Percentiles rank a stretch among this genome's conserved stretches.
phyloP scores from a whole-genome alignment of 2,113 vertebrate genomes.

The Catharus fuscescens region DNA sequence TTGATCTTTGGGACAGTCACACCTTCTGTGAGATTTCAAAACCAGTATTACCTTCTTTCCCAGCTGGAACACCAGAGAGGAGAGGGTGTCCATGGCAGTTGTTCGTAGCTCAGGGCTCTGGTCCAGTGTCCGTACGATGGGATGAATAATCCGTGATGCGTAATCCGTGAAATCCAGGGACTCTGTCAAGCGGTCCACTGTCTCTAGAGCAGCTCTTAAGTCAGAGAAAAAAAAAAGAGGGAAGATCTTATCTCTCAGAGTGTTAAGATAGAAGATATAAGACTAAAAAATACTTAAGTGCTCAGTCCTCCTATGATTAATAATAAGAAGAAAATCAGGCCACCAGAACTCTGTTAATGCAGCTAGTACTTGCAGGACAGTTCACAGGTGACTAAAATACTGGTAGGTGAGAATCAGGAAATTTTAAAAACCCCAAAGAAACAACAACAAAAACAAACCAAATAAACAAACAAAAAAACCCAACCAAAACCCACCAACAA shows the following conservation, averaged over 20 bases:
- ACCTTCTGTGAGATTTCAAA: neutral
- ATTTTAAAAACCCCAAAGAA: neutral
- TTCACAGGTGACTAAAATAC: neutral
- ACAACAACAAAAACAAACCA: neutral
- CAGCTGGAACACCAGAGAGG: slow-evolving; percentile 94
- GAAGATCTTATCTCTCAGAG: neutral
- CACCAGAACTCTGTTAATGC: neutral
- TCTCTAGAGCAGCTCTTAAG: slow-evolving; percentile 91
- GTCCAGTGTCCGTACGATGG: slow-evolving; percentile 91
- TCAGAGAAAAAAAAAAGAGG: neutral
- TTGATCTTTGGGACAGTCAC: neutral
- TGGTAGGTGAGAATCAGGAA: neutral
- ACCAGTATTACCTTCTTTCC: slow-evolving; percentile 90
- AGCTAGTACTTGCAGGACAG: neutral
- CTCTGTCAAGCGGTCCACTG: slow-evolving; percentile 92
- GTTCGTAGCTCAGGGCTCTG: slow-evolving; percentile 90
- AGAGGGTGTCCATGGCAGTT: slow-evolving; percentile 96
- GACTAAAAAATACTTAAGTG: neutral
- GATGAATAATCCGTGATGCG: slow-evolving; percentile 96
- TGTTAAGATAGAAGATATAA: neutral
- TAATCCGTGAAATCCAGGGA: slow-evolving; percentile 98
- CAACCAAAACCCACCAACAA: neutral
- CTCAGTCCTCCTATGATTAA: neutral
- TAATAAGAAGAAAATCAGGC: neutral
- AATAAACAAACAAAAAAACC: neutral